phyloP scores from a whole-genome alignment of 2,888 invertebrate genomes.

The Lydus trimaculatus region DNA sequence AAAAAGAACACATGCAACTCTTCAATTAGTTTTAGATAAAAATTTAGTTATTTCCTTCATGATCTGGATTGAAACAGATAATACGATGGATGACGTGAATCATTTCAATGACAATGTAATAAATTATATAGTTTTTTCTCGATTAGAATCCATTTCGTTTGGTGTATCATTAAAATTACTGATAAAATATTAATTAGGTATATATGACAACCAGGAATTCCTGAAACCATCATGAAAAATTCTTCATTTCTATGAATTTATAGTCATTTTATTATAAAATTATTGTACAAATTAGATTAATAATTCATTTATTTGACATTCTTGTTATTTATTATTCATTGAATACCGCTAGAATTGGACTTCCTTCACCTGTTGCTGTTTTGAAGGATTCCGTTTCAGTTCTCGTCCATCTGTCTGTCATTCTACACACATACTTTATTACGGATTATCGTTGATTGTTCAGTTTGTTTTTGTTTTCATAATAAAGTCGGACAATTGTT shows the following conservation, averaged over 20 bases:
- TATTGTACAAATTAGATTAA: neutral
- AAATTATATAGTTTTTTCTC: neutral
- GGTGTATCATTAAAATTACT: constrained; percentile 23
- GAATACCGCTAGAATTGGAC: constrained; percentile 22
- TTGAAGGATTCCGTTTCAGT: constrained; percentile 27
- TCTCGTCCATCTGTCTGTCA: constrained; percentile 11
- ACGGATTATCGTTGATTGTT: too few species aligned
- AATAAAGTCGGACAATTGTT: neutral
- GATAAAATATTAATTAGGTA: constrained; percentile 13
- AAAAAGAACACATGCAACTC: neutral
- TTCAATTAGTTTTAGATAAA: neutral
- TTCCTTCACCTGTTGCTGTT: constrained; percentile 29
- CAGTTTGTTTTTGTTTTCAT: too few species aligned
- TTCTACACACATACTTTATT: neutral
- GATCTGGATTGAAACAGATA: neutral
- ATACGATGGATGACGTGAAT: neutral
- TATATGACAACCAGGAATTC: neutral
- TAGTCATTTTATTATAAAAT: neutral
- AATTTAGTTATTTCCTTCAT: neutral
- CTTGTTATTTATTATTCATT: constrained; percentile 27
- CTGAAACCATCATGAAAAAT: constrained; percentile 10
- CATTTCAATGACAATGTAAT: neutral
- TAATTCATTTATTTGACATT: constrained; percentile 12
- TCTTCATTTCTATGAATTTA: neutral
- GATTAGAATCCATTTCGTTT: neutral